Evolutionary conservation across 2,888 invertebrate genomes (phyloP).

Genomic region (Drosophila borborema): DNA sequence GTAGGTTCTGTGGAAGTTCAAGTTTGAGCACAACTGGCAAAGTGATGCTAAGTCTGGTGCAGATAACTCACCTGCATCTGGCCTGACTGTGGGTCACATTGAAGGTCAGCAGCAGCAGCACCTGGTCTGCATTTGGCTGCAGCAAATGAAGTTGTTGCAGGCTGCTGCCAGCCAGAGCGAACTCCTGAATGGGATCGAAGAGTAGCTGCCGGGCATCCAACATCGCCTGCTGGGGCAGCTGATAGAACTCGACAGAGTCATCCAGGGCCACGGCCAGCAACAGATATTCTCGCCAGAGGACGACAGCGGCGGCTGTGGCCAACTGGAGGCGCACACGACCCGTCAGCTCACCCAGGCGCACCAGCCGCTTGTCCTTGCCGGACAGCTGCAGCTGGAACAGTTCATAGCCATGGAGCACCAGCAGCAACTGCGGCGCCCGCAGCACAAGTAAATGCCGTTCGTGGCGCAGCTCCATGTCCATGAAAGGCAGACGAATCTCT

Average conservation of each 20-base stretch:
- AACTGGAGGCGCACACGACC: slow-evolving; percentile 62
- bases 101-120: slow-evolving; percentile 71
- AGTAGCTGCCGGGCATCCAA: slow-evolving; percentile 44
- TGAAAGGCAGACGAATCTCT: slow-evolving; percentile 78
- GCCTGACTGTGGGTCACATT: slow-evolving; percentile 69
- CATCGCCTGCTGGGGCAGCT: slow-evolving; percentile 65
- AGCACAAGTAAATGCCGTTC: slow-evolving; percentile 70
- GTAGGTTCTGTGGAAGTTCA: slow-evolving; percentile 65
- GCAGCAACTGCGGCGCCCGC: slow-evolving; percentile 68
- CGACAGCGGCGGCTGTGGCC: slow-evolving; percentile 67
- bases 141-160: slow-evolving; percentile 70
- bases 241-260: slow-evolving; percentile 79
- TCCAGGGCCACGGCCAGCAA: slow-evolving; percentile 75
- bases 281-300: slow-evolving; percentile 76
- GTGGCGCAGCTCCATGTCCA: slow-evolving; percentile 77
- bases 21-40: neutral
- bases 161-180: slow-evolving; percentile 65
- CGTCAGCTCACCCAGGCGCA: slow-evolving; percentile 68
- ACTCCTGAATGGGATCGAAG: slow-evolving; percentile 79
- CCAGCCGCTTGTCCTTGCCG: slow-evolving; percentile 68
- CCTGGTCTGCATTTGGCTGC: slow-evolving; percentile 57
- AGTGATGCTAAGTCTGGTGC: neutral
- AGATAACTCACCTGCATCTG: slow-evolving; percentile 55
- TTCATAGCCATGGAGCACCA: slow-evolving; percentile 80
- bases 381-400: slow-evolving; percentile 73